Evolutionary conservation across 1,140 invertebrate genomes (phyloP).

Genomic region (Leptoteleia sp.): DNA sequence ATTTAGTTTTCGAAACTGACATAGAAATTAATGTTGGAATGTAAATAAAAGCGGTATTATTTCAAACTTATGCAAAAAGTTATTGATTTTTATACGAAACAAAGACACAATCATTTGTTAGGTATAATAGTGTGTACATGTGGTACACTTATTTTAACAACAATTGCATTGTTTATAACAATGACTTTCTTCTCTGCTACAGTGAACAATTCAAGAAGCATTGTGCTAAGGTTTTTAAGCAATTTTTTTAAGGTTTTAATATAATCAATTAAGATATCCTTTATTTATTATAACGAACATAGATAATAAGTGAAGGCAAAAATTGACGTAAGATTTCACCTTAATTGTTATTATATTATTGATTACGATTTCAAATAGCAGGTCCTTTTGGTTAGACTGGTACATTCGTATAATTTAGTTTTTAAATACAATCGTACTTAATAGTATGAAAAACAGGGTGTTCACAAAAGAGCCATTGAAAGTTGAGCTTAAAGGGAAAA

Average conservation of each 20-base stretch:
- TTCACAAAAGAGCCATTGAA: conserved; percentile 20
- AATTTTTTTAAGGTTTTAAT: background rate
- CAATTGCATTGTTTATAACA: too few species aligned
- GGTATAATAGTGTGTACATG: too few species aligned
- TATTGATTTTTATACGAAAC: too few species aligned
- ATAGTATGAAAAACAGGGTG: conserved; percentile 29
- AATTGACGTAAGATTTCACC: background rate
- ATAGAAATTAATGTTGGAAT: background rate
- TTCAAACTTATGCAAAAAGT: background rate
- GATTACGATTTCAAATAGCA: background rate
- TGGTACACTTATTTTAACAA: too few species aligned
- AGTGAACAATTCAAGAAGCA: background rate
- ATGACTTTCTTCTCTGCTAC: background rate
- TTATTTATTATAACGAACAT: conserved; percentile 1
- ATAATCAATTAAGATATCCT: background rate
- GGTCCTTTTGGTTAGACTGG: background rate
- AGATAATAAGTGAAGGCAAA: background rate
- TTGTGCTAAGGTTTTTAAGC: background rate
- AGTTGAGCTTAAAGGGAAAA: conserved; percentile 22
- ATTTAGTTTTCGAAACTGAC: too few species aligned
- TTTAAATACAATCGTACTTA: conserved; percentile 32
- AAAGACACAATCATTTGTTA: too few species aligned
- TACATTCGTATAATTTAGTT: conserved; percentile 19
- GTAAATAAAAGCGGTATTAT: background rate
- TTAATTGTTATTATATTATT: conserved; percentile 1